Evolutionary conservation across 30 jellyfish, hydroid and myxozoan genomes (phyloP), one percentile per base, ranked within the genome.

Genomic region (Sanderia malayensis): DNA sequence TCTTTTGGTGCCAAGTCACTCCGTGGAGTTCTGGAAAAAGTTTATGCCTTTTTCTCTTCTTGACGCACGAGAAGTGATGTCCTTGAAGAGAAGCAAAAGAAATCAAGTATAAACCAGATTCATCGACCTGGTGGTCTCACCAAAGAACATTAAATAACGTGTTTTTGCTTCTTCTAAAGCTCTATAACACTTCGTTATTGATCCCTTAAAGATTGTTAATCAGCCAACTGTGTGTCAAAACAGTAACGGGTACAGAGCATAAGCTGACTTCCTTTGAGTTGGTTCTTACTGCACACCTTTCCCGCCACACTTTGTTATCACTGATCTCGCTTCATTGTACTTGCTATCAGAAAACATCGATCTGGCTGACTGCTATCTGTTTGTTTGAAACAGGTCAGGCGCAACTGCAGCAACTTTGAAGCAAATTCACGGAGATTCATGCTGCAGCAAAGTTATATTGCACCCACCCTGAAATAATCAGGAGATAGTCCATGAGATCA

Each of bases 241-340:
- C 70, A 31, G 24, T 58, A 31, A 58, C 70, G 2, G 70, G 24
- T 24, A 37, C 70, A 58, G 34, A 58, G 24, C 19, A 17, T 21
- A 58, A 58, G 70, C 19, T 58, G 2, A 20, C 44, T 58, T 58
- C 34, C 37, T 58, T 58, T 58, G 31, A 58, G 24, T 17, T 37
- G 21, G 32, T 58, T 7, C 70, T 58, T 17, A 58, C 34, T 17
- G 70, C 70, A 11, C 70, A 58, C 24, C 34, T 17, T 19, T 58
- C 24, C 70, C 66, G n/a, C 30, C 8, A 53, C 7, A 53, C n/a
- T 53, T 4, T 23, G 66, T 21, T 4, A 53, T 53, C 6, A 53
- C 66, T 6, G n/a, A 53, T 53, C 31, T 1, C 60, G 60, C 27
- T 4, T 63, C 13, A 13, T 13, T n/a, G n/a, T n/a, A n/a, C n/a